Evolutionary conservation across 2,113 vertebrate species (phyloP).

Genomic region (Macrotus californicus): DNA sequence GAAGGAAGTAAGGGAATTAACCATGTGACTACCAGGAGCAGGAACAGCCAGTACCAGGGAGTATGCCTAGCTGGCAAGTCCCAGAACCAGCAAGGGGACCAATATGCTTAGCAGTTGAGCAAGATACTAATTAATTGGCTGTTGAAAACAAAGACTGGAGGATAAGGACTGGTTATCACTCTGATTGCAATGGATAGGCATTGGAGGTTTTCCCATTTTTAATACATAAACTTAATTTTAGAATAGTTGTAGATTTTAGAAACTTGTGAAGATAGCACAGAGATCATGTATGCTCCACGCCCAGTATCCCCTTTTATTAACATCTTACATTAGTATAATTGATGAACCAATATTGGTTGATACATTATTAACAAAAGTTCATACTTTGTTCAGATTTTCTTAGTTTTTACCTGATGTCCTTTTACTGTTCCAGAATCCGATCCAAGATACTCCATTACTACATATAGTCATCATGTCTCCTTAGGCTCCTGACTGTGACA

Average conservation of each 20-base stretch:
- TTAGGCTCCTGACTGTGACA: background rate
- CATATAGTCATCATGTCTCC: background rate
- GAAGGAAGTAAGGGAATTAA: background rate
- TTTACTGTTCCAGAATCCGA: background rate
- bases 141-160: background rate
- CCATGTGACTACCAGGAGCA: background rate
- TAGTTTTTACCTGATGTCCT: constrained; percentile 1
- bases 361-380: background rate
- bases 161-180: background rate
- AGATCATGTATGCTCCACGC: background rate
- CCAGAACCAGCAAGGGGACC: background rate
- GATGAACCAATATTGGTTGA: background rate
- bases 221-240: background rate
- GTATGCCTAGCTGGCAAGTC: background rate
- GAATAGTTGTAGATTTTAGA: background rate
- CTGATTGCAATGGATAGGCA: background rate
- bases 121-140: background rate
- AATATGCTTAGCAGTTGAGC: background rate
- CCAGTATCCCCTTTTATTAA: background rate
- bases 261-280: background rate
- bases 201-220: background rate
- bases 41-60: background rate
- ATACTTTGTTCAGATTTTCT: background rate
- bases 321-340: background rate
- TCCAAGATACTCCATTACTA: background rate